A percentile compares a stretch with the other conserved stretches of the same genome.
phyloP scores from a whole-genome alignment of 2,113 vertebrate genomes.

The Microcebus lehilahytsara region DNA sequence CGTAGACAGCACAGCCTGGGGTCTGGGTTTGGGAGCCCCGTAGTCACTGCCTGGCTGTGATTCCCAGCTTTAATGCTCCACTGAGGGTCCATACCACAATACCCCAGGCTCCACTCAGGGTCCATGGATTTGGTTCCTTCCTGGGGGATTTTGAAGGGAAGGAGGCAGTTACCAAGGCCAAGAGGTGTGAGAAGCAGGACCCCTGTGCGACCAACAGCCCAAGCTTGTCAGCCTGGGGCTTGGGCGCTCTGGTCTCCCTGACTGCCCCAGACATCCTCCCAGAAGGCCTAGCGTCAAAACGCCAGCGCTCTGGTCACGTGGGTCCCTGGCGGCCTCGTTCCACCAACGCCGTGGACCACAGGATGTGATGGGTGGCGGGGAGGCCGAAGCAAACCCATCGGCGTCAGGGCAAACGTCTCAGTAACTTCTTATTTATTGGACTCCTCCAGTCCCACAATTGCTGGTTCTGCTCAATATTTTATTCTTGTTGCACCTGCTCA shows the following conservation, averaged over 20 bases:
- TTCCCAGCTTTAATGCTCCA: background rate
- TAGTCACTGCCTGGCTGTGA: background rate
- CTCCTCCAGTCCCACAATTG: background rate
- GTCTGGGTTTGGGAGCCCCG: background rate
- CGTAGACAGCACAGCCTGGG: rapidly evolving
- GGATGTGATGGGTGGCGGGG: background rate
- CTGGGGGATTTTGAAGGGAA: background rate
- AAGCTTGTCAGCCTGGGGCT: rapidly evolving
- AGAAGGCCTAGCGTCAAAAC: background rate
- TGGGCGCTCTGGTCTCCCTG: rapidly evolving
- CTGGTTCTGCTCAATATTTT: conserved; percentile 64
- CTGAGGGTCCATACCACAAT: background rate
- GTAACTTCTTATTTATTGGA: conserved; percentile 59
- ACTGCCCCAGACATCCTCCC: background rate
- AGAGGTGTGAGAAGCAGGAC: background rate
- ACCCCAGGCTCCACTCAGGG: background rate
- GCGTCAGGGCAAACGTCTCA: background rate
- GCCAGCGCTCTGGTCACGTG: background rate
- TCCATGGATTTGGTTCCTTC: background rate
- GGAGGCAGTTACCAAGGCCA: background rate
- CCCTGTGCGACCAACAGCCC: background rate
- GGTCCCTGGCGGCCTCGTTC: background rate
- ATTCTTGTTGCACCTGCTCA: conserved; percentile 57
- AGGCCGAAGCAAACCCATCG: rapidly evolving
- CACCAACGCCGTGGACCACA: background rate